phyloP scores from a whole-genome alignment of 2,888 invertebrate species.

The Mesochorus sp. region DNA sequence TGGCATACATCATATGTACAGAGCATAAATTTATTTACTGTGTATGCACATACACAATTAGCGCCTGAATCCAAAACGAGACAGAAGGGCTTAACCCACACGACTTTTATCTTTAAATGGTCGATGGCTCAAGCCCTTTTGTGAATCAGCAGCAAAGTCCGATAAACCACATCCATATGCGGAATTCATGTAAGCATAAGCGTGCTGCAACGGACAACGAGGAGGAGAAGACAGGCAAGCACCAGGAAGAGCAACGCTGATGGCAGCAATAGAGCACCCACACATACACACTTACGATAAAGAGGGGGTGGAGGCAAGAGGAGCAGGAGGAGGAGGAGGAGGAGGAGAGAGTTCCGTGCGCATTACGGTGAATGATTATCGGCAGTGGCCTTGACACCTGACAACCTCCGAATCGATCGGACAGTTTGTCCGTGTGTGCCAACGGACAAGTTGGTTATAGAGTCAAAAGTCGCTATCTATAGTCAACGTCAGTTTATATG shows the following conservation, averaged over 20 bases:
- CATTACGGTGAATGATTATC: slow-evolving; percentile 68
- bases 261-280: not conserved
- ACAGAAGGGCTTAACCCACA: no score
- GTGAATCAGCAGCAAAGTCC: no score
- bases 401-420: slow-evolving; percentile 64
- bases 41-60: not conserved
- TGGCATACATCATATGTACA: not conserved
- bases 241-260: slow-evolving; percentile 33
- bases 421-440: slow-evolving; percentile 26
- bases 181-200: slow-evolving; percentile 1
- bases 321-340: no score
- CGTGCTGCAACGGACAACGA: slow-evolving; percentile 17
- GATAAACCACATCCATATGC: no score
- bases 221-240: not conserved
- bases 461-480: slow-evolving; percentile 6
- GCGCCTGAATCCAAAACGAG: no score
- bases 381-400: slow-evolving; percentile 70
- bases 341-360: slow-evolving; percentile 45
- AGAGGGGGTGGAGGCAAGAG: no score
- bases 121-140: no score
- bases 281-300: not conserved
- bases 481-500: not conserved
- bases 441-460: slow-evolving; percentile 1
- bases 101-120: no score
- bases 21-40: not conserved